Conservation (phyloP, 2,888 invertebrate species). For the Eulithis testata region DNA sequence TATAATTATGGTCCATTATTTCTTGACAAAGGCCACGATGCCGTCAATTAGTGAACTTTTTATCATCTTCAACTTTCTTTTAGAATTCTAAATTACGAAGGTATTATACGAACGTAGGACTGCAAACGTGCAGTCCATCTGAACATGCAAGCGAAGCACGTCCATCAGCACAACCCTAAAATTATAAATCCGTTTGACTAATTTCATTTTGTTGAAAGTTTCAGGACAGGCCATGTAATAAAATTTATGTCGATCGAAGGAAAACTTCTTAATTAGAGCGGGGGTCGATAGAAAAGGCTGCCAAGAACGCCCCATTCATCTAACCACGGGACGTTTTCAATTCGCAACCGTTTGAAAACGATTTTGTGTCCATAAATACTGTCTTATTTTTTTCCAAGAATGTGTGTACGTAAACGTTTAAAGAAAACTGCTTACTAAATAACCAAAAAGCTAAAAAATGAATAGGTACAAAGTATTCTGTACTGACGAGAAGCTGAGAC, state of each 20-base stretch:
- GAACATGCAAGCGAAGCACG: not conserved
- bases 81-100: no score
- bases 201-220: constrained; percentile 71
- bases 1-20: no score
- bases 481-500: constrained; percentile 5
- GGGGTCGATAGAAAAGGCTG: constrained; percentile 58
- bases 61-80: no score
- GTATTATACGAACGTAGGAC: not conserved
- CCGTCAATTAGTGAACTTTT: no score
- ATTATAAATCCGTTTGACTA: constrained; percentile 68
- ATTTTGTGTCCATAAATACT: constrained; percentile 16
- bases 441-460: no score
- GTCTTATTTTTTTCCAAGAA: not conserved
- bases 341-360: constrained; percentile 55
- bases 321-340: constrained; percentile 58
- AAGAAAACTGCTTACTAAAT: not conserved
- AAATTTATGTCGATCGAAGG: constrained; percentile 68
- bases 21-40: no score
- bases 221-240: constrained; percentile 65
- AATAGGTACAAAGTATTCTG: not conserved
- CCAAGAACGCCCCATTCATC: constrained; percentile 60
- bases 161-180: constrained; percentile 46
- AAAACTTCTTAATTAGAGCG: constrained; percentile 76
- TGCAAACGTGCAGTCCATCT: constrained; percentile 15
- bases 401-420: no score